Evolutionary conservation across 2,888 invertebrate genomes (phyloP), one percentile per base, ranked within the genome.

Genomic region (Zeuzera pyrina): DNA sequence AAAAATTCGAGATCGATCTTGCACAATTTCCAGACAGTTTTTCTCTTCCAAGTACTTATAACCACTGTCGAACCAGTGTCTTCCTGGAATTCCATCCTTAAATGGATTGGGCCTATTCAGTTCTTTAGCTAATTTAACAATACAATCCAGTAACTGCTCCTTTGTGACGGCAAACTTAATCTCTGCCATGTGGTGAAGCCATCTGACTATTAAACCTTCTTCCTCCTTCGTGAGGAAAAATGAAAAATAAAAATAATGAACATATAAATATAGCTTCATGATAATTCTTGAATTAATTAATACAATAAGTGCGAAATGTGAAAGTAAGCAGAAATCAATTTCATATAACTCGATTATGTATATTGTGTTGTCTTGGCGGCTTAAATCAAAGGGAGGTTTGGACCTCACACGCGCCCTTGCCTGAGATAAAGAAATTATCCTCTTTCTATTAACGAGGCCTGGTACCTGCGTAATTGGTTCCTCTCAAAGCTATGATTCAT

Each of bases 381-480:
- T 25, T 15, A 32, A 29, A 25, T 42, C 42, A 66, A 62, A 62
- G 60, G 52, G 49, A 46, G n/a, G n/a, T n/a, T n/a, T n/a, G 42
- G 73, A 73, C 73, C 71, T 63, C 72, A 70, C 72, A 58, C 68
- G 61, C 60, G 58, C 57, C 57, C 50, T 32, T 41, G 38, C 41
- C 35, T 27, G 35, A 52, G 70, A 73, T 76, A 68, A 71, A 73
- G 72, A 73, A 72, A 73, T 76, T 70, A 73, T 64, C 66, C 57
- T 52, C 60, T 64, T 64, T 59, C 57, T 7, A 19, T 8, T 1
- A 19, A 5, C 19, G 8, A 19, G 1, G 8, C 19, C 19, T n/a
- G n/a, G n/a, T n/a, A n/a, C n/a, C n/a, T n/a, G n/a, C n/a, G n/a
- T n/a, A n/a, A n/a, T n/a, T n/a, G n/a, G n/a, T n/a, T n/a, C n/a